Base-by-base conservation (phyloP, 2,888 invertebrate genomes). In the Argyra leucocephala region DNA sequence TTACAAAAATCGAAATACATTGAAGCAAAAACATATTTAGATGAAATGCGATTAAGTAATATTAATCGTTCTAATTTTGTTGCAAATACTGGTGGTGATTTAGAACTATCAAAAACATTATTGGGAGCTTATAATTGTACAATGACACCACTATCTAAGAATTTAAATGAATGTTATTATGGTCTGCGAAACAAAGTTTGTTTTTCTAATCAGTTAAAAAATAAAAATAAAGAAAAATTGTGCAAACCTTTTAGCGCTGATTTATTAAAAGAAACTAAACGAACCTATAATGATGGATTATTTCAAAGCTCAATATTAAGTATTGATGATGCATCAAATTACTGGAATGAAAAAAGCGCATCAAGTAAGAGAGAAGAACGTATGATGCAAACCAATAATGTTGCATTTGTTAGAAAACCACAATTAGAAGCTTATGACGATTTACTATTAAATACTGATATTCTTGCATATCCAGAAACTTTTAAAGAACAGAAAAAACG, bases 1-100 rank as follows among this genome's bases (percentile, higher is more conserved):
- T 68, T 80, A 3, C 76, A 78, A 64, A 76, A 76, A 48, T 75
- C 74, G 2, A 78, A 78, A 64, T 80, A 78, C 48, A 72, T 79
- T 24, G 80, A 80, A 64, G 80, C 80, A 0, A 74, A 78, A 2
- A 71, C 74, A 0, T 76, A 77, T 23, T 74, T 79, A 72, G 74
- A 79, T 64, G 70, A 68, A 63, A 73, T 61, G 74, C 1, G 26
- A 57, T 37, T 15, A 36, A 26, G 7, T 22, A 15, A 60, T 21
- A 4, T 31, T 22, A 31, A 7, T 36, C 57, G 5, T 24, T 22
- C 59, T 15, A 59, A 60, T n/a, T 22, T 48, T 64, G 9, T 64
- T 57, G 10, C 65, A 59, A 24, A 31, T 21, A 64, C 62, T 61
- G 64, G 57, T 9, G 63, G 66, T 3, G 70, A 72, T 48, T 67